phyloP scores from a whole-genome alignment of 2,113 vertebrate species.

The Hystrix cristata region DNA sequence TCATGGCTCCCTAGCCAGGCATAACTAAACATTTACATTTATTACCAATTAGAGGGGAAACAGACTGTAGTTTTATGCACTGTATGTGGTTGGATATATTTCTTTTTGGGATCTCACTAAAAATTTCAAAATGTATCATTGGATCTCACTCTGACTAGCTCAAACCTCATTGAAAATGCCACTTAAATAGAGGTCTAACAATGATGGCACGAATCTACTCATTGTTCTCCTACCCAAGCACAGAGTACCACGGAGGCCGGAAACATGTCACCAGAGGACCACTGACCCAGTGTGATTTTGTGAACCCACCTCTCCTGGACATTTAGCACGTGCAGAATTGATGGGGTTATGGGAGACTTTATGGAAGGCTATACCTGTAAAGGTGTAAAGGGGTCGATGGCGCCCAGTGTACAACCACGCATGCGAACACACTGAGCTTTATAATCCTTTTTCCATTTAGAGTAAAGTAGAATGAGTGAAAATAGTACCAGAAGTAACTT shows the following conservation, averaged over 20 bases:
- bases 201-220: conserved; percentile 2
- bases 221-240: not conserved
- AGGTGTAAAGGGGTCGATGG: not conserved
- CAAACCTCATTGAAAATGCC: conserved; percentile 60
- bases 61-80: conserved; percentile 91
- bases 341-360: not conserved
- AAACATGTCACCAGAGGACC: not conserved
- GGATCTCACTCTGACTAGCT: conserved; percentile 46
- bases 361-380: not conserved
- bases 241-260: not conserved
- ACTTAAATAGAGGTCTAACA: conserved; percentile 53
- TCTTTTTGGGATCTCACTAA: conserved; percentile 85
- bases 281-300: not conserved
- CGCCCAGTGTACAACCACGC: not conserved
- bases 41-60: conserved; percentile 92
- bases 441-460: not conserved
- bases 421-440: not conserved
- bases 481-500: not conserved
- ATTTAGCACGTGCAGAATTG: not conserved
- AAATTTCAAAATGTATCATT: conserved; percentile 76
- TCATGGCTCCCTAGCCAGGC: conserved; percentile 91
- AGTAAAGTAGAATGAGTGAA: not conserved
- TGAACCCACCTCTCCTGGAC: not conserved
- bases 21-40: conserved; percentile 93
- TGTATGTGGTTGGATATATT: conserved; percentile 86